phyloP scores from a whole-genome alignment of 2,113 vertebrate genomes.

The Anguilla rostrata region DNA sequence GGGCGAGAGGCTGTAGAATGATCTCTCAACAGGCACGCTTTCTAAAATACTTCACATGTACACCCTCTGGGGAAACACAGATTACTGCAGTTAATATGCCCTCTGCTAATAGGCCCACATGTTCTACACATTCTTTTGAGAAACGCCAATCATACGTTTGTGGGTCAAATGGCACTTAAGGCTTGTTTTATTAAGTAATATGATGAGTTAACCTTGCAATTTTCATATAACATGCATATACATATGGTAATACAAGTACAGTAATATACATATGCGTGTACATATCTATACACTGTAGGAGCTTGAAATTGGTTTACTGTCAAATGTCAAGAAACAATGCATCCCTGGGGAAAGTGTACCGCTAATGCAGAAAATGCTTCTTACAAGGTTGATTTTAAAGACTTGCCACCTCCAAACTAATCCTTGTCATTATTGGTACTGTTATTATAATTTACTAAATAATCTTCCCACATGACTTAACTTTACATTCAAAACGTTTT shows the following conservation, averaged over 20 bases:
- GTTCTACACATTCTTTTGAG: neutral
- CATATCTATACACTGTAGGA: neutral
- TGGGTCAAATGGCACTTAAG: neutral
- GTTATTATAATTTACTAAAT: neutral
- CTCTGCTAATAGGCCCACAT: neutral
- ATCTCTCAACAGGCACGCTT: neutral
- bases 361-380: neutral
- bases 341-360: neutral
- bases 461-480: neutral
- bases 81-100: neutral
- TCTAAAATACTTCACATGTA: neutral
- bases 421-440: too few relatives aligned
- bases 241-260: neutral
- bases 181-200: neutral
- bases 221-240: neutral
- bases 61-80: neutral
- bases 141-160: neutral
- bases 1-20: neutral
- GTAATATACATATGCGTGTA: neutral
- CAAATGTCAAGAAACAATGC: neutral
- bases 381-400: neutral
- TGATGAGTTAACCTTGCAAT: neutral
- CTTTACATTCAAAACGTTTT: too few relatives aligned
- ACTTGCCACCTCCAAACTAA: too few relatives aligned
- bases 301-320: neutral